These are phyloP conservation scores for Beris chalybata DNA, from an alignment of 2,888 invertebrate species.

Conservation along the genomic window DNA sequence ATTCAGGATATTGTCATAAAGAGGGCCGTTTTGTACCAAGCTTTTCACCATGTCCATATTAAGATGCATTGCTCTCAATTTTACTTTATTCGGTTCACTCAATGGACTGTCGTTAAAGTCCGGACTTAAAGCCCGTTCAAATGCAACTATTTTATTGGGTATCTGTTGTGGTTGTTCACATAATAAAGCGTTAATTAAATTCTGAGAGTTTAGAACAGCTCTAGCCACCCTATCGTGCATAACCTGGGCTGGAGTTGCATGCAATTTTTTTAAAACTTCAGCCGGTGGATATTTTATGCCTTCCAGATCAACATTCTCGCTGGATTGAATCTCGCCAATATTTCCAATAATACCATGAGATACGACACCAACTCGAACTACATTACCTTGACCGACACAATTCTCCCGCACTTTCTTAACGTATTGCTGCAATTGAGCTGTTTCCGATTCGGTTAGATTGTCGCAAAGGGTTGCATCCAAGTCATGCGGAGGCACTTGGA, in stretches of 20 bases:
- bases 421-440: slow-evolving; percentile 61
- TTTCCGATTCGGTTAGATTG: slow-evolving; percentile 57
- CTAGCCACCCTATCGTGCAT: slow-evolving; percentile 44
- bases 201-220: slow-evolving; percentile 46
- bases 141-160: slow-evolving; percentile 49
- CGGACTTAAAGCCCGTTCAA: slow-evolving; percentile 47
- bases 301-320: slow-evolving; percentile 12
- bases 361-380: slow-evolving; percentile 63
- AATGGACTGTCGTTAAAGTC: slow-evolving; percentile 43
- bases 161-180: slow-evolving; percentile 41
- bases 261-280: slow-evolving; percentile 42
- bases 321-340: slow-evolving; percentile 28
- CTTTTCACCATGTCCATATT: slow-evolving; percentile 63
- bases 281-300: slow-evolving; percentile 30
- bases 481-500: slow-evolving; percentile 83
- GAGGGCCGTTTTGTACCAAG: slow-evolving; percentile 62
- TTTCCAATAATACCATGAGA: slow-evolving; percentile 53
- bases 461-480: slow-evolving; percentile 62
- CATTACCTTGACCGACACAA: slow-evolving; percentile 74
- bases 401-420: slow-evolving; percentile 67
- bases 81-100: slow-evolving; percentile 48
- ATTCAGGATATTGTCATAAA: slow-evolving; percentile 63
- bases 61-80: slow-evolving; percentile 60
- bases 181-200: slow-evolving; percentile 44
- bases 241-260: slow-evolving; percentile 42